These are phyloP conservation scores for Imbricaverruca yamaguchii DNA, from an alignment of 2,888 invertebrate genomes.

Conservation along the genomic window DNA sequence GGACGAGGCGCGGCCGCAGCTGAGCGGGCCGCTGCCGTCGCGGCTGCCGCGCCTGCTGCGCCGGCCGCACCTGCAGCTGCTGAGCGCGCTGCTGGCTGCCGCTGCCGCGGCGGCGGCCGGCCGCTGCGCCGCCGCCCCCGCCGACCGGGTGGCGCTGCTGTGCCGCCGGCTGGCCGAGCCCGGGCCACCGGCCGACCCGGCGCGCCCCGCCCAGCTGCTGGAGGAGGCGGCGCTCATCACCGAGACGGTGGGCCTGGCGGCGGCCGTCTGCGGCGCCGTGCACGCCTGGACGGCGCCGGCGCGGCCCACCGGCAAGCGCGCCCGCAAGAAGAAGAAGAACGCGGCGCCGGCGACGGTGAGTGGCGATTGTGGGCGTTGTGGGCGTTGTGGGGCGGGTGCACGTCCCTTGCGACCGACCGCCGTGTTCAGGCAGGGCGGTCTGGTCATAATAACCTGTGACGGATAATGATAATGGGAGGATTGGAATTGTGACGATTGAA, in stretches of 20 bases:
- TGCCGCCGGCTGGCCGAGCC: conserved; percentile 29
- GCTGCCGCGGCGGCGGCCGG: conserved; percentile 23
- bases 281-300: conserved; percentile 48
- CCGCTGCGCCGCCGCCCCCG: no score
- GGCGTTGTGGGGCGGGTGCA: not conserved
- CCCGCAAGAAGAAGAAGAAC: conserved; percentile 49
- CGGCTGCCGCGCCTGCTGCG: conserved; percentile 27
- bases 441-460: no score
- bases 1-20: not conserved
- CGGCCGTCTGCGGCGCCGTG: conserved; percentile 51
- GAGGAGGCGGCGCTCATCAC: conserved; percentile 42
- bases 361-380: not conserved
- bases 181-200: conserved; percentile 35
- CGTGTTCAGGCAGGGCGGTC: no score
- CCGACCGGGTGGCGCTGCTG: conserved; percentile 20
- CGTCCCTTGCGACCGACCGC: no score
- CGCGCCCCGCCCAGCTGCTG: conserved; percentile 46
- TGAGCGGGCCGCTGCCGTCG: conserved; percentile 27
- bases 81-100: conserved; percentile 2
- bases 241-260: conserved; percentile 53
- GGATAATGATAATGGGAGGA: no score
- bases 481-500: no score
- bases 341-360: conserved; percentile 31
- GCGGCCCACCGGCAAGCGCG: conserved; percentile 47
- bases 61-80: conserved; percentile 22